A percentile compares a stretch with the other conserved stretches of the same genome.
Evolutionary conservation across 2,888 invertebrate genomes (phyloP).

Genomic region (Scaptomyza parva): DNA sequence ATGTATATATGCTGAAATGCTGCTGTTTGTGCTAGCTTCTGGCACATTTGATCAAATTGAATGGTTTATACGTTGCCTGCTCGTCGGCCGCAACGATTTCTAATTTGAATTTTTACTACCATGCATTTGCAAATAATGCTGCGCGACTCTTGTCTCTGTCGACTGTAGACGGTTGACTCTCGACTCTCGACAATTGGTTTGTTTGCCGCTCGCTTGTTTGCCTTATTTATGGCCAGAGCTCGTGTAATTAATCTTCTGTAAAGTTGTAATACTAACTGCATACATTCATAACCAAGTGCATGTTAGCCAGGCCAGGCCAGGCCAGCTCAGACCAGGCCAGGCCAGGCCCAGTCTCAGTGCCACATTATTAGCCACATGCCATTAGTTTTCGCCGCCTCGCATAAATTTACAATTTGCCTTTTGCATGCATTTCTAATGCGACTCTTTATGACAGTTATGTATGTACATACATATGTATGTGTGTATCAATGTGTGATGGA

Average conservation of each 20-base stretch:
- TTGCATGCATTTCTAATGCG: conserved; percentile 67
- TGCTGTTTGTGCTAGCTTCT: conserved; percentile 19
- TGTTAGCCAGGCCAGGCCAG: conserved; percentile 3
- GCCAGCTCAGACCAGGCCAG: no score
- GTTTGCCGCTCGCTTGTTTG: conserved; percentile 49
- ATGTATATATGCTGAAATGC: conserved; percentile 25
- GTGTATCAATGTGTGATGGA: no score
- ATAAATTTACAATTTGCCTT: conserved; percentile 60
- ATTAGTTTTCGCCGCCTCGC: conserved; percentile 62
- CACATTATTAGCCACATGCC: conserved; percentile 62
- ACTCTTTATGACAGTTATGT: conserved; percentile 55
- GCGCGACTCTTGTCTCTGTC: conserved; percentile 16
- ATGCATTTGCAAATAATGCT: conserved; percentile 71
- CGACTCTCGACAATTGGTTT: conserved; percentile 7
- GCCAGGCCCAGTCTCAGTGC: conserved; percentile 39
- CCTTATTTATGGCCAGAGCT: conserved; percentile 68
- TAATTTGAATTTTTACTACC: conserved; percentile 76
- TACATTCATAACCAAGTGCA: conserved; percentile 25
- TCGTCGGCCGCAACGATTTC: conserved; percentile 68
- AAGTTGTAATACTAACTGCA: conserved; percentile 60
- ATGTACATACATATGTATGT: background rate
- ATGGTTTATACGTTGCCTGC: conserved; percentile 44
- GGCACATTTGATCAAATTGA: conserved; percentile 61
- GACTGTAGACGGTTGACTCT: conserved; percentile 1
- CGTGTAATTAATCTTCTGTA: conserved; percentile 73